Evolutionary conservation across 2,888 invertebrate genomes (phyloP), one percentile per base, ranked within the genome.

Genomic region (Coenonympha glycerion): DNA sequence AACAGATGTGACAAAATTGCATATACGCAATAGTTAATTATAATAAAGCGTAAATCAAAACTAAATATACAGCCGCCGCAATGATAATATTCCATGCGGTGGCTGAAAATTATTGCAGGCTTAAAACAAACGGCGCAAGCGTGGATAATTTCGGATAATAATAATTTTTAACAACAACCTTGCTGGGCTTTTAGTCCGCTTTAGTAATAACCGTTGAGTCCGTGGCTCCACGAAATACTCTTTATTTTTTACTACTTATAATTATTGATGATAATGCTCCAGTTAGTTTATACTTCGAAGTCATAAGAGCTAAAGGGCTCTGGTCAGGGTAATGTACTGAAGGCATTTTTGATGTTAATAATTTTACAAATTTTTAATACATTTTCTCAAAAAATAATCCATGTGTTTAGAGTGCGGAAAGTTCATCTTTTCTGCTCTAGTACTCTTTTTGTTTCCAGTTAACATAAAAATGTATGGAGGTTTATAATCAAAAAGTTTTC

Each of bases 51-150:
- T 30, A 21, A 37, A n/a, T n/a, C 34, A 21, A 28, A 46, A 22
- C 47, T 46, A 51, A 26, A 8, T 34, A 21, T 31, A 31, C 6
- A 31, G 21, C 22, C 13, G 28, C 34, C 28, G 40, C 21, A 36
- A 47, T 41, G 46, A 41, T 51, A 51, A 51, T 28, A 51, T 46
- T n/a, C 33, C 40, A 15, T 9, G 34, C 40, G 34, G 40, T 40
- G 34, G 46, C n/a, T 28, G 26, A 19, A 47, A 47, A 39, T 47
- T 47, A 47, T 39, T 6, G 28, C 37, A 13, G 21, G 42, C 39
- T 47, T 47, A 30, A 39, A 30, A 37, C 31, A 39, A 47, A 47
- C 42, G 42, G 16, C 28, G 47, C 21, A 31, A 39, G n/a, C 39
- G 47, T 15, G 47, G 31, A 16, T 33, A 39, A 47, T 39, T 47